Evolutionary conservation across 2,888 invertebrate species (phyloP).

Genomic region (Dromius quadrimaculatus): DNA sequence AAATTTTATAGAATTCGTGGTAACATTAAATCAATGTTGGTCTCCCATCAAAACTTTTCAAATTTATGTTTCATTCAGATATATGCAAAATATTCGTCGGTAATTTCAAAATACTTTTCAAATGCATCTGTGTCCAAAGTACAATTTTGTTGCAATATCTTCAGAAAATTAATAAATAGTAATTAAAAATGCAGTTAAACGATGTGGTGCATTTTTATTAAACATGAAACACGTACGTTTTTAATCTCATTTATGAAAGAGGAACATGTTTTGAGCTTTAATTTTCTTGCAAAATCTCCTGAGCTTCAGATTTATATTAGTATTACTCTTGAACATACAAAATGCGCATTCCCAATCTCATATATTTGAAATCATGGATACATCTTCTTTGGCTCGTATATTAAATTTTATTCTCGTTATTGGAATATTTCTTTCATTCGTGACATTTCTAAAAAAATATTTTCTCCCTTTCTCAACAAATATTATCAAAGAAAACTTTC

Average conservation of each 20-base stretch:
- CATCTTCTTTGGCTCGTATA: no score
- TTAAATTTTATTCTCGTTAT: no score
- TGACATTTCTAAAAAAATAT: no score
- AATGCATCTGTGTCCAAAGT: no score
- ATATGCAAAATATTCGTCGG: not conserved
- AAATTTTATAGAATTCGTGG: not conserved
- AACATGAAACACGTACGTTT: not conserved
- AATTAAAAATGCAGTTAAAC: not conserved
- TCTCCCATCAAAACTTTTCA: not conserved
- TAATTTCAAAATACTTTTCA: not conserved
- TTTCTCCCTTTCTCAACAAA: not conserved
- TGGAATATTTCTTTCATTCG: no score
- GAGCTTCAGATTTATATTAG: not conserved
- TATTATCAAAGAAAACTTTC: not conserved
- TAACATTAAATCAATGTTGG: not conserved
- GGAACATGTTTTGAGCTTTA: not conserved
- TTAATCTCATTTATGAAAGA: not conserved
- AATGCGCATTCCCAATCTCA: not conserved
- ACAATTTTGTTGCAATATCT: not conserved
- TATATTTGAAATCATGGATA: no score
- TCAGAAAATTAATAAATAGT: not conserved
- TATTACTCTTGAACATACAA: not conserved
- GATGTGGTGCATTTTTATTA: not conserved
- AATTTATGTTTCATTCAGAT: not conserved
- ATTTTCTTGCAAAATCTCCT: not conserved